phyloP scores from a whole-genome alignment of 2,113 vertebrate genomes.

The Callithrix jacchus region DNA sequence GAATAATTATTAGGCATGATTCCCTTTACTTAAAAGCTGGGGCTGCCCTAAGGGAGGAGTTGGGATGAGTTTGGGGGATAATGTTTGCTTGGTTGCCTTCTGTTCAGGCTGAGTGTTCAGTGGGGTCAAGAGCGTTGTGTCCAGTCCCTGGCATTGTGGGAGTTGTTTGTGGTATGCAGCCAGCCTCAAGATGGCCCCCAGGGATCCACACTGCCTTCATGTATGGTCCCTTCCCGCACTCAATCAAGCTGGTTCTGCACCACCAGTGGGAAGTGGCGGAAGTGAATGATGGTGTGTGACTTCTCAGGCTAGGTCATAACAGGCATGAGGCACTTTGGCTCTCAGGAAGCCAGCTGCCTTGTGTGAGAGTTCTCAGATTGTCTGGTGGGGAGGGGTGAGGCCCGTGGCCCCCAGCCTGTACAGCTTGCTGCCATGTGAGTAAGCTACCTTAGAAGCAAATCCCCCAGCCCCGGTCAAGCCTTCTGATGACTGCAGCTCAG shows the following conservation, averaged over 20 bases:
- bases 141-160: no score
- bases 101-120: background rate
- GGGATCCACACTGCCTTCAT: background rate
- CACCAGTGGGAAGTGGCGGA: background rate
- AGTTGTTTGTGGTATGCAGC: background rate
- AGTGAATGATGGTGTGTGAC: background rate
- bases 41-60: background rate
- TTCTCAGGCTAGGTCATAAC: background rate
- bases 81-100: background rate
- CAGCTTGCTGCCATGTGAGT: background rate
- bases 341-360: background rate
- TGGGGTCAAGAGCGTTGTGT: background rate
- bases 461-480: background rate
- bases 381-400: rapidly evolving
- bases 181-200: background rate
- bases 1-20: background rate
- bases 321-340: background rate
- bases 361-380: background rate
- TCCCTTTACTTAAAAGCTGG: background rate
- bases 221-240: background rate
- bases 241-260: background rate
- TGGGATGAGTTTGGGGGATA: background rate
- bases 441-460: background rate
- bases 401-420: background rate
- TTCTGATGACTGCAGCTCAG: background rate